Base-by-base conservation (phyloP, 2,888 invertebrate species). In the Acronicta aceris region DNA sequence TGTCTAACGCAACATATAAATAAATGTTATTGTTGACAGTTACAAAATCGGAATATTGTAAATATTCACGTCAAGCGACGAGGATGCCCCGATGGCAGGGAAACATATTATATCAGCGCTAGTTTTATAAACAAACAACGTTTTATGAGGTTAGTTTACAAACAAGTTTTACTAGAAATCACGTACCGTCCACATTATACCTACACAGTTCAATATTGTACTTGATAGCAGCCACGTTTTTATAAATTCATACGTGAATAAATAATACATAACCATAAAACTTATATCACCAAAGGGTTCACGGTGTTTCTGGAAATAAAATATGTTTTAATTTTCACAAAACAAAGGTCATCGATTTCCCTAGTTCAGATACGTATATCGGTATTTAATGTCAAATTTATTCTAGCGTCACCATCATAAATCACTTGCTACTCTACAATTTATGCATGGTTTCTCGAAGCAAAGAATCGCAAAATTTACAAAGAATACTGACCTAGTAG, bases 121-220 rank as follows among this genome's bases (percentile, higher is more conserved):
- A 30, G 15, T 52, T 55, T 55, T 36, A 25, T 53, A 45, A 45
- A 53, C 53, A 45, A 43, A 53, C 33, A 53, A 21, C 7, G 17
- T 67, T 61, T 61, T 57, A 57, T 41, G 53, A 43, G 15, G 13
- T 42, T 13, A 53, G 16, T 36, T 42, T 66, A 40, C 50, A 57
- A 61, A 73, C 61, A 61, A 41, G 50, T 67, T 61, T 45, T 43
- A 15, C 45, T 36, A 47, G 53, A 36, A 61, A 57, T 73, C 53
- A 41, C 30, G 43, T 57, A 67, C 21, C 8, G 38, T 33, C 10
- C 36, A 55, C 41, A 55, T 46, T 53, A 36, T 5, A 52, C 38
- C 8, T 55, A 46, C 49, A 54, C 15, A 42, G 40, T 50, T 21
- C 42, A 41, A 55, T 45, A 12, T 15, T 43, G 21, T 4, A 21